Conservation (phyloP, 2,113 vertebrate genomes). For the Epinephelus lanceolatus region DNA sequence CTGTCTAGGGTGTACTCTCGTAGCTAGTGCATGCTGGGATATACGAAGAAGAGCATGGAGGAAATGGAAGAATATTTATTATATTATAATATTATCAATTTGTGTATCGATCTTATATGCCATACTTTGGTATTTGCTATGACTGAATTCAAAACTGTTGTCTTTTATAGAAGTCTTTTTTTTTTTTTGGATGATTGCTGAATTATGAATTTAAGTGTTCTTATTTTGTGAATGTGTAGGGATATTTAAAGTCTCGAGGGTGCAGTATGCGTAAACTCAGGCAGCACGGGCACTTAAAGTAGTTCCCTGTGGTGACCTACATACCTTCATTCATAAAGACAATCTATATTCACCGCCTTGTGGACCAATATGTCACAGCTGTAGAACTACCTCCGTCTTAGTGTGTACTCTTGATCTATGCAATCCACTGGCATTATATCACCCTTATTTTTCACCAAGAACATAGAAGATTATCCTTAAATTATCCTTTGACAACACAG, state of each 20-base stretch:
- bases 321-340: constrained; percentile 41
- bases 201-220: background rate
- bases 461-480: no score
- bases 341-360: constrained; percentile 12
- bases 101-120: no score
- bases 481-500: no score
- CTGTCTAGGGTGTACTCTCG: constrained; percentile 24
- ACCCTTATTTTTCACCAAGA: background rate
- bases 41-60: background rate
- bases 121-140: background rate
- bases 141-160: background rate
- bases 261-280: constrained; percentile 26
- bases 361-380: background rate
- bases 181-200: background rate
- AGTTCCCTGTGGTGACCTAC: constrained; percentile 13
- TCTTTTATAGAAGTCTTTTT: background rate
- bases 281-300: background rate
- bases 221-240: background rate
- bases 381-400: background rate
- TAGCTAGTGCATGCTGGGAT: constrained; percentile 36
- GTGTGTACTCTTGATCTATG: background rate
- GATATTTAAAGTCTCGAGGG: constrained; percentile 12
- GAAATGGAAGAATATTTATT: constrained; percentile 10
- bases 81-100: background rate
- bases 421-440: background rate